Evolutionary conservation across 64 coral and sea anemone species (phyloP), one percentile per base, ranked within the genome.

Genomic region (Stylophora pistillata): DNA sequence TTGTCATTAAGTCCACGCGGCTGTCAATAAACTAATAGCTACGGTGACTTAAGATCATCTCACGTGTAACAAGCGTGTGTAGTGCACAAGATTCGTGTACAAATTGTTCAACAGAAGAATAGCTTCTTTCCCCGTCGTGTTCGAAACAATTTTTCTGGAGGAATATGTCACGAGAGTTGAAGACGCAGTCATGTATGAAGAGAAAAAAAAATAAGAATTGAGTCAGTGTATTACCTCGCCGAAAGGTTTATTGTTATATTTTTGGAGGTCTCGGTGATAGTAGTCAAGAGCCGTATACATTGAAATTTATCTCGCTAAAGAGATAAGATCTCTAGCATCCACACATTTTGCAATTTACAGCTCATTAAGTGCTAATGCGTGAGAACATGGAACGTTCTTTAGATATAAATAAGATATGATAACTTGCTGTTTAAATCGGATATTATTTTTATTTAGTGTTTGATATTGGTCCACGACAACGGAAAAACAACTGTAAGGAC

Each of bases 321-420:
- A 47, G 80, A 84, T 84, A 84, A 84, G 11, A 84, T 84, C 80
- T 65, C 60, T 13, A 68, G 20, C 23, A 12, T 52, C 5, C 32
- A 53, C 26, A 23, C 34, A 60, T 11, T 26, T 33, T 53, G 61
- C 37, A 84, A 70, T 69, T 69, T 84, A 70, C n/a, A 53, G 80
- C 80, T 84, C 62, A 84, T 84, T 84, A 70, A 70, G 29, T 54
- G 79, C 15, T 66, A 31, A 63, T 31, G 26, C 69, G 18, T 26
- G 23, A 21, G 23, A 2, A 68, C 64, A 28, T n/a, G 64, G 64
- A 10, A 63, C 77, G 26, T 30, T 84, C 61, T 84, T 52, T 13
- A 84, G 31, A 53, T 84, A 26, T 82, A 41, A 20, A 84, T 34
- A 26, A 21, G 33, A 84, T 84, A 68, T 68, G 69, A 84, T 84